Evolutionary conservation across 2,888 invertebrate species (phyloP).

Genomic region (Folsomia candida): DNA sequence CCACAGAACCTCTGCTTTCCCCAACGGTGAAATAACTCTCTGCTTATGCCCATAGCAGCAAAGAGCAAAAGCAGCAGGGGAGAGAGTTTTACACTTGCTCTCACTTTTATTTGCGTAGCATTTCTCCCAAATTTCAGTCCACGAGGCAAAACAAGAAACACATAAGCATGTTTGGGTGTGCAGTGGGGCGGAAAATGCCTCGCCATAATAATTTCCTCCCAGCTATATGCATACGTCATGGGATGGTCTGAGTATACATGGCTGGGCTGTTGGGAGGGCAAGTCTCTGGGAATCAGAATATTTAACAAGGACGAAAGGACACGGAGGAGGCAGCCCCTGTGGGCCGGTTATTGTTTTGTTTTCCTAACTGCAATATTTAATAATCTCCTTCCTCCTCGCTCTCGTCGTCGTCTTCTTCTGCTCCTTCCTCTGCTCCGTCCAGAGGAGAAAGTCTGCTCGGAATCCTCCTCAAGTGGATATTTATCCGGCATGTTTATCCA

Average conservation of each 20-base stretch:
- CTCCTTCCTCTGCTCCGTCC: not conserved
- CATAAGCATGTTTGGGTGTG: not conserved
- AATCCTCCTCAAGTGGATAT: not conserved
- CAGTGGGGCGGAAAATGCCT: not conserved
- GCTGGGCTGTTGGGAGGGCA: no score
- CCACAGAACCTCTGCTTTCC: not conserved
- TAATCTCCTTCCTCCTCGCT: not conserved
- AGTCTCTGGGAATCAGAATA: not conserved
- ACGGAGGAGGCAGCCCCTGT: not conserved
- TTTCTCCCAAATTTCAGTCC: not conserved
- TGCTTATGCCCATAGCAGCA: no score
- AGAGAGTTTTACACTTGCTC: not conserved
- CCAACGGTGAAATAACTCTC: no score
- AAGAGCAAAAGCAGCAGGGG: not conserved
- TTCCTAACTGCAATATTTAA: not conserved
- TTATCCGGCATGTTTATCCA: not conserved
- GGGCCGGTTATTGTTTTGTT: not conserved
- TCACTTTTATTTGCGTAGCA: not conserved
- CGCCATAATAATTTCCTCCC: no score
- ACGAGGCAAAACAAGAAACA: not conserved
- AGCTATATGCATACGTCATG: no score
- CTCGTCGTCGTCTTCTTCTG: not conserved
- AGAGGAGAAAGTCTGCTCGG: not conserved
- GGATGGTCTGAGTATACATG: no score
- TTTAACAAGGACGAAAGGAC: not conserved